Base-by-base conservation (phyloP, 35 echinoderm and acorn worm species). In the Apostichopus californicus region DNA sequence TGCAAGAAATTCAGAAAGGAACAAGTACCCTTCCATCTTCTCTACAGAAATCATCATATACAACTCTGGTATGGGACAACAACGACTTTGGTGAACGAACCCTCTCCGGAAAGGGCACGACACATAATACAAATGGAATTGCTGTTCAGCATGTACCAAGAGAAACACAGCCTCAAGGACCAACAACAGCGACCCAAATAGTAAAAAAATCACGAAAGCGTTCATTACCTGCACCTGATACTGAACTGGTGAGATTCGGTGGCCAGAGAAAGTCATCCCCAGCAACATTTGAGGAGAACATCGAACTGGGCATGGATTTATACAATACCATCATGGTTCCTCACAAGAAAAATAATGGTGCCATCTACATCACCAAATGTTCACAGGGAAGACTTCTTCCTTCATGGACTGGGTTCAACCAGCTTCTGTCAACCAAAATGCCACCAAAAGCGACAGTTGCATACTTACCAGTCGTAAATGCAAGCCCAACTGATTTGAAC, bases 81-180 rank as follows among this genome's bases (percentile, higher is more conserved):
- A 97, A 83, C 64, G 96, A 97, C 68, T 93, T 97, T 9, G 66
- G 65, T n/a, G 96, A 97, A 52, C 24, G 93, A 97, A 79, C 94
- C 9, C 72, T 95, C 6, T 95, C 87, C 3, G 93, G 93, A 9
- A 93, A 89, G 63, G 96, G 93, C 8, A 97, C 96, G 21, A 97
- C 93, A 1, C 93, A 97, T 65, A 92, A 93, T 56, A 97, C 96
- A 5, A 94, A 94, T 86, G 93, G 93, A 1, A 94, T 94, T 78
- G 61, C 61, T 65, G 14, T 65, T 78, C n/a, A 73, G 24, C 24
- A 25, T 25, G 24, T 25, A 25, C 24, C 24, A 25, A 25, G 24
- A 25, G 24, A 25, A 25, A 25, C 24, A 25, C 24, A 25, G 24
- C 24, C 24, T 25, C 24, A 25, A 25, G 24, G 24, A 25, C 24